A percentile compares a stretch with the other conserved stretches of the same genome.
Conservation (phyloP, 2,797 vertebrate species). For the Falco naumanni region DNA sequence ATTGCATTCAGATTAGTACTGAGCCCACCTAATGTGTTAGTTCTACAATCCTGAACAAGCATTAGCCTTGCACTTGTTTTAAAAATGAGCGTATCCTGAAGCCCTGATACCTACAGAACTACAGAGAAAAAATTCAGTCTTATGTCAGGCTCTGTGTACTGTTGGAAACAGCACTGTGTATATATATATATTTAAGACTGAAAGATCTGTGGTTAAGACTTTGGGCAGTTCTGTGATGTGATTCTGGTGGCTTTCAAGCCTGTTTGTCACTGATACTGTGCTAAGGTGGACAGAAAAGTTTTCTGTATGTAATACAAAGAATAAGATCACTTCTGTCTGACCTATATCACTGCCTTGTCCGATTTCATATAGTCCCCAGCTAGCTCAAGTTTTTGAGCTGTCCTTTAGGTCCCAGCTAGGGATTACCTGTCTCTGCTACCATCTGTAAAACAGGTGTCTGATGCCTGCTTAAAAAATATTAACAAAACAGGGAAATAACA, state of each 20-base stretch:
- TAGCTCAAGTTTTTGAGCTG: background rate
- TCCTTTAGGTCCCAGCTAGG: background rate
- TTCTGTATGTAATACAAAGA: background rate
- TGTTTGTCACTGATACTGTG: background rate
- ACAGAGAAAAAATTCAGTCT: background rate
- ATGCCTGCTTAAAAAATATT: background rate
- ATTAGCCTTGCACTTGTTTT: background rate
- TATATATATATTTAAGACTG: background rate
- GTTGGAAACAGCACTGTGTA: background rate
- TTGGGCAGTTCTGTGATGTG: background rate
- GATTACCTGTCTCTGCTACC: background rate
- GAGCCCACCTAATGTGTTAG: background rate
- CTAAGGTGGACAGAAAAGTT: background rate
- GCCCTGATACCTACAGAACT: background rate
- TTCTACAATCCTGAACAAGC: background rate
- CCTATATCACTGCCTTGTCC: background rate
- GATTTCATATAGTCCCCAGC: background rate
- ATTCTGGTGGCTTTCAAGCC: background rate
- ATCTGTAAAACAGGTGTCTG: background rate
- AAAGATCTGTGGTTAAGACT: background rate
- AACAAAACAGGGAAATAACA: background rate
- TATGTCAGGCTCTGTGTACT: background rate
- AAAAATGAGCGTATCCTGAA: background rate
- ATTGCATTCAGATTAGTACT: slow-evolving; percentile 20
- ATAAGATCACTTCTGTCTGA: background rate